phyloP scores from a whole-genome alignment of 2,888 invertebrate species.

The Physocephala rufipes region DNA sequence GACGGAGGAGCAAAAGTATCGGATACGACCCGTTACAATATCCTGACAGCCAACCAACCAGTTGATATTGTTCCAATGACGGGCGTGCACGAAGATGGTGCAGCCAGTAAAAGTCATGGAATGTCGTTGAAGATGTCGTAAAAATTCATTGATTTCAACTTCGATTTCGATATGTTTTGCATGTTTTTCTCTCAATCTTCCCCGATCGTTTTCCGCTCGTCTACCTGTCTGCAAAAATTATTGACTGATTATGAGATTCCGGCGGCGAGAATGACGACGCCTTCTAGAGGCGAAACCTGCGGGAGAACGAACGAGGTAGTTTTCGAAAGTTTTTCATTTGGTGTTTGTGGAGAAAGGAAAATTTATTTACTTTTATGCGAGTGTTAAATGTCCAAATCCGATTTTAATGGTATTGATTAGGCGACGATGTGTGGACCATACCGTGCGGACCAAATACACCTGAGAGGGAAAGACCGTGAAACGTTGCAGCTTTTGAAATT shows the following conservation, averaged over 20 bases:
- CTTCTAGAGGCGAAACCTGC: constrained; percentile 1
- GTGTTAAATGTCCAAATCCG: constrained; percentile 33
- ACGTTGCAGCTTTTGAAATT: constrained; percentile 7
- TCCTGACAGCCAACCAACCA: background rate
- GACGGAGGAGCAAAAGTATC: background rate
- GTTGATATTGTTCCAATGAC: constrained; percentile 12
- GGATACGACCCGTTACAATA: background rate
- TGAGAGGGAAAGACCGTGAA: too few species aligned
- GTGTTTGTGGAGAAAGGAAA: background rate
- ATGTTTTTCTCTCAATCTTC: background rate
- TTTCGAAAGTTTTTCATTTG: constrained; percentile 32
- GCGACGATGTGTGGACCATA: constrained; percentile 10
- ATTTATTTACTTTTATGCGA: constrained; percentile 35
- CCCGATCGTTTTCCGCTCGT: background rate
- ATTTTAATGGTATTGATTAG: constrained; percentile 36
- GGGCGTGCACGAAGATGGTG: constrained; percentile 19
- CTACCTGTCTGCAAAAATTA: constrained; percentile 20
- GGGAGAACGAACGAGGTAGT: background rate
- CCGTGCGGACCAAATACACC: background rate
- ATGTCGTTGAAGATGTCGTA: constrained; percentile 33
- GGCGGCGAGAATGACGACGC: constrained; percentile 14
- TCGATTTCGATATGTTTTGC: constrained; percentile 27
- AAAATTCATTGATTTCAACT: constrained; percentile 34
- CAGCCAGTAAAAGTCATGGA: constrained; percentile 31
- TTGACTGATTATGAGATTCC: constrained; percentile 34